Conservation (phyloP, 2,797 vertebrate genomes). For the Neoniphon sammara region DNA sequence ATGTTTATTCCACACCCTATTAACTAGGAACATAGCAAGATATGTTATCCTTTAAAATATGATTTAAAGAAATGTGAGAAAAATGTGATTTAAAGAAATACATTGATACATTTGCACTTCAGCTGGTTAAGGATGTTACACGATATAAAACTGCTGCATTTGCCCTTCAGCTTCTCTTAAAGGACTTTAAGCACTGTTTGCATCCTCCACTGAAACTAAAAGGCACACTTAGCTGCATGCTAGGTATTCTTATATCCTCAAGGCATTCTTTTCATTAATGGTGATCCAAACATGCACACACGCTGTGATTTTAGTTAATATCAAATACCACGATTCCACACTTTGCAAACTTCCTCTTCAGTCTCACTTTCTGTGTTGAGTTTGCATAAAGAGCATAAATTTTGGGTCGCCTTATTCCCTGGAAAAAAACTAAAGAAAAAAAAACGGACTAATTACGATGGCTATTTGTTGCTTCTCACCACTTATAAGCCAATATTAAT, state of each 20-base stretch:
- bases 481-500: not conserved
- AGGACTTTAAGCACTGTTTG: not conserved
- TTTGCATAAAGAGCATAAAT: not conserved
- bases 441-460: not conserved
- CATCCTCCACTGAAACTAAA: not conserved
- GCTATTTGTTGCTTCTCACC: not conserved
- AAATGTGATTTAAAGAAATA: not conserved
- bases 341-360: not conserved
- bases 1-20: not conserved
- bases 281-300: no score
- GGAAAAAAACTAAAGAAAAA: not conserved
- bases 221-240: no score
- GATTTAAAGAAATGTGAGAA: not conserved
- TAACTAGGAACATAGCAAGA: not conserved
- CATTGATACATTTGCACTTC: not conserved
- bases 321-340: not conserved
- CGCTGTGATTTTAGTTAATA: not conserved
- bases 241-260: no score
- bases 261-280: no score
- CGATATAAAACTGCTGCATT: not conserved
- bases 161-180: not conserved
- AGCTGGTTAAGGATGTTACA: not conserved
- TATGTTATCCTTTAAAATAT: not conserved
- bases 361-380: not conserved
- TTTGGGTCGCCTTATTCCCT: not conserved